Evolutionary conservation across 2,888 invertebrate species (phyloP), one percentile per base, ranked within the genome.

Genomic region (Leistus spinibarbis): DNA sequence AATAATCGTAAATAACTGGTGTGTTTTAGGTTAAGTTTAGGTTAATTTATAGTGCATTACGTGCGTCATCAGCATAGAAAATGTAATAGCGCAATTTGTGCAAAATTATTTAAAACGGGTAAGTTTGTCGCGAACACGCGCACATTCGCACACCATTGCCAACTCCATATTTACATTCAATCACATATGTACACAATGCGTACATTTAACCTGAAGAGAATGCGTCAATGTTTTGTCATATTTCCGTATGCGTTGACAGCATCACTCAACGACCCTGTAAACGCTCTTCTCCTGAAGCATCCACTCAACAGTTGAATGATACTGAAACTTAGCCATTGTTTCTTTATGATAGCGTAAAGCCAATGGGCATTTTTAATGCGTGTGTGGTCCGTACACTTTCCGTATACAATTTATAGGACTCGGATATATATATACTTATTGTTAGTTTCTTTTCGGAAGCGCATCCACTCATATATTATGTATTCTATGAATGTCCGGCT

Each of bases 1-100:
- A 66, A 73, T 60, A 66, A 57, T 24, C 20, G 23, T 62, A 60
- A 79, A 78, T 79, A 79, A 79, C 78, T 79, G 77, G 78, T 79
- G 78, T 78, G 80, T 80, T 73, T 70, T 77, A 78, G 74, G 76
- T 77, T 78, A 76, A 77, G 60, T 60, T 60, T 16, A 5, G 22
- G 19, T 60, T 60, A 60, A 22, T 60, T 17, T 60, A 16, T 19
- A 60, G 60, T 60, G 60, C 17, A 17, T 10, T 60, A 19, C 60
- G 60, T 40, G 40, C 4, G 19, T 60, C 20, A 60, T 2, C 60
- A 3, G 2, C 22, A 40, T n/a, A n/a, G n/a, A 40, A 40, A 40
- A 40, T 40, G 10, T 40, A 2, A 40, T 40, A 10, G 7, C 40
- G 40, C 7, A 40, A 10, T 40, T 40, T 40, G 40, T 40, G 40